Base-by-base conservation (phyloP, 92 coral and sea anemone genomes). In the Porites divaricata region DNA sequence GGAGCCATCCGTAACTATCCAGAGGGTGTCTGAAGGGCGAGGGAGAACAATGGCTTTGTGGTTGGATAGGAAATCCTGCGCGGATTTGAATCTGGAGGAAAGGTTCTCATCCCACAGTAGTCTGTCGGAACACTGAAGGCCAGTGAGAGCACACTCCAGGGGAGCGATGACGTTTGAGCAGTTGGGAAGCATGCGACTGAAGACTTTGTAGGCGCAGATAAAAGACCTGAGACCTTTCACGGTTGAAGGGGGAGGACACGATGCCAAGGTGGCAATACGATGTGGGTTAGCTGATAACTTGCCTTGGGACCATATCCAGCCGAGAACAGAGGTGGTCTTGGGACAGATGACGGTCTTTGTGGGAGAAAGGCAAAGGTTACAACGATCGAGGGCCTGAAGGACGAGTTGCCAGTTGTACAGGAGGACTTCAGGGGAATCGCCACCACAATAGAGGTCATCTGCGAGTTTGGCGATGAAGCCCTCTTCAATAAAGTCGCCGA, bases 281-380 rank as follows among this genome's bases (percentile, higher is more conserved):
- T 91, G 89, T 0, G 87, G 94, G 81, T 80, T 91, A 2, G 91
- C 95, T 25, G 89, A 83, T n/a, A n/a, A n/a, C n/a, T n/a, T n/a
- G n/a, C n/a, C n/a, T n/a, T n/a, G n/a, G n/a, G n/a, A n/a, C n/a
- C n/a, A n/a, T n/a, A n/a, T n/a, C n/a, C n/a, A n/a, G n/a, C n/a
- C n/a, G n/a, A n/a, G n/a, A n/a, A n/a, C 72, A 52, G 92, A 35
- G 69, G 89, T 91, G 17, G 89, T 23, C 77, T 65, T 65, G 2
- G 89, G 88, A 58, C 89, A 84, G n/a, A 88, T 88, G 79, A 84
- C 70, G 49, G 90, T 91, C 52, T 91, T 92, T 50, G 87, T 56
- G 21, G 87, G 81, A 17, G 92, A 84, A 0, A 84, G 83, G 11
- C 92, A 51, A 70, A 89, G 89, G 86, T 75, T 85, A 54, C 92